Conservation (phyloP, 1,140 invertebrate genomes). For the Zophobas morio region DNA sequence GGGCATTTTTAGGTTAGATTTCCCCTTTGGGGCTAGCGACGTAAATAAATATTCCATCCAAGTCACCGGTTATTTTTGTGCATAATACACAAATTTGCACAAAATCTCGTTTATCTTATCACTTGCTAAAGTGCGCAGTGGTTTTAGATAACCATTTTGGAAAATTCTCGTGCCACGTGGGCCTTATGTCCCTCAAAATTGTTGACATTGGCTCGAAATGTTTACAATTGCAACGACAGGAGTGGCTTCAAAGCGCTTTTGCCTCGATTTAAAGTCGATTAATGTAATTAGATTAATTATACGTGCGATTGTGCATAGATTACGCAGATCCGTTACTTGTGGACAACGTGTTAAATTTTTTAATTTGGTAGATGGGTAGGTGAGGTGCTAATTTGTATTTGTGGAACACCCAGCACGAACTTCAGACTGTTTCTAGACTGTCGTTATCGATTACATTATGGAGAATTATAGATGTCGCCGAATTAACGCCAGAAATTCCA, state of each 20-base stretch:
- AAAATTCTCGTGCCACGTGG: slow-evolving; percentile 38
- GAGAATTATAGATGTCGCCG: slow-evolving; percentile 26
- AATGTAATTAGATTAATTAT: slow-evolving; percentile 12
- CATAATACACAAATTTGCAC: slow-evolving; percentile 16
- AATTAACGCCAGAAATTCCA: slow-evolving; percentile 46
- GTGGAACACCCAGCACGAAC: neutral
- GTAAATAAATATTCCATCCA: slow-evolving; percentile 9
- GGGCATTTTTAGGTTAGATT: slow-evolving; percentile 26
- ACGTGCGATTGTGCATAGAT: neutral
- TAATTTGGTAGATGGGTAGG: slow-evolving; percentile 28
- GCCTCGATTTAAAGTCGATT: neutral
- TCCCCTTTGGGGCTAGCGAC: slow-evolving; percentile 19
- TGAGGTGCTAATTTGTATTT: slow-evolving; percentile 35
- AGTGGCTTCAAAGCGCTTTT: neutral
- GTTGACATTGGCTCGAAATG: slow-evolving; percentile 17
- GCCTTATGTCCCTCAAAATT: slow-evolving; percentile 18
- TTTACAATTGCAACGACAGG: neutral
- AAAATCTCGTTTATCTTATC: slow-evolving; percentile 27
- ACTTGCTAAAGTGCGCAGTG: neutral
- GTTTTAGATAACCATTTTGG: too few relatives aligned
- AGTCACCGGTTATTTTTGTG: slow-evolving; percentile 23
- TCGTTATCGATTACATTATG: slow-evolving; percentile 25
- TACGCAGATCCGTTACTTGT: slow-evolving; percentile 3
- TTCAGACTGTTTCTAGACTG: slow-evolving; percentile 16
- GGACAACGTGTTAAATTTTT: slow-evolving; percentile 12